A percentile compares a stretch with the other conserved stretches of the same genome.
These are phyloP conservation scores for Prionace glauca DNA, from an alignment of 2,797 vertebrate genomes.

Conservation along the genomic window DNA sequence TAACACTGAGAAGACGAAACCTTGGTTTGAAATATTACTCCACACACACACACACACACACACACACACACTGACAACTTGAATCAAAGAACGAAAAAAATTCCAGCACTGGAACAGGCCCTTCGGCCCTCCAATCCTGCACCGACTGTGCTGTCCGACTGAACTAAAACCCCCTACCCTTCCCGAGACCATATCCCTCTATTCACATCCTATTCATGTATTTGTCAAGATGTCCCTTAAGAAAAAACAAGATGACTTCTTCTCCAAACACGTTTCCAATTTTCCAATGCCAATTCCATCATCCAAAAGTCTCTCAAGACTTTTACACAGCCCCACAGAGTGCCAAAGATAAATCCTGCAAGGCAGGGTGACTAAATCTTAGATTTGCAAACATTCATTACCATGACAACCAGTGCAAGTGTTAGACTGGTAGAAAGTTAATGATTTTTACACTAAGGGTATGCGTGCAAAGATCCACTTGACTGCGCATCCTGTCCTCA, in stretches of 20 bases:
- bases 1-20: neutral
- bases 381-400: neutral
- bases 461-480: neutral
- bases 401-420: conserved; percentile 10
- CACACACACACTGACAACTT: neutral
- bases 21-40: neutral
- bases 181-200: too few relatives aligned
- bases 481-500: neutral
- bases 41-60: neutral
- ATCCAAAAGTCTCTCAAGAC: neutral
- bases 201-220: too few relatives aligned
- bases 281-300: neutral
- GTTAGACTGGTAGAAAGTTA: neutral
- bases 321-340: neutral
- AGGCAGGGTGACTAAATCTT: neutral
- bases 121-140: too few relatives aligned
- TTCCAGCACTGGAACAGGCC: too few relatives aligned
- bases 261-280: neutral
- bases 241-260: neutral
- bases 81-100: too few relatives aligned
- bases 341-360: neutral
- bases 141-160: too few relatives aligned
- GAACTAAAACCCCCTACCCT: too few relatives aligned
- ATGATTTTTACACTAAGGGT: neutral
- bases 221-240: too few relatives aligned